phyloP scores from a whole-genome alignment of 2,888 invertebrate species.

The Sarcophaga rosellei region DNA sequence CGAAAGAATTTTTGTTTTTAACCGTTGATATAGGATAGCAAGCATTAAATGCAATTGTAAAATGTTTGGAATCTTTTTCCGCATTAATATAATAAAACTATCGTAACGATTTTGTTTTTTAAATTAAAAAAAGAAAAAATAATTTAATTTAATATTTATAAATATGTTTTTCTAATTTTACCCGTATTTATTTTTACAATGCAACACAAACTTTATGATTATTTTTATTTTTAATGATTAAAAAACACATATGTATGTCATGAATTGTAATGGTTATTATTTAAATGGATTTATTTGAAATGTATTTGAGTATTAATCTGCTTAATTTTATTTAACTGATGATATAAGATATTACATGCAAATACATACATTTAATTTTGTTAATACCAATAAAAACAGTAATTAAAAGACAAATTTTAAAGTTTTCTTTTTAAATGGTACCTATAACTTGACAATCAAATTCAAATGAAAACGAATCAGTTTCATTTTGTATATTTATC shows the following conservation, averaged over 20 bases:
- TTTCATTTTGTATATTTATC: too few relatives aligned
- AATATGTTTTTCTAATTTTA: not conserved
- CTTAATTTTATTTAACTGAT: slow-evolving; percentile 32
- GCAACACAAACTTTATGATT: not conserved
- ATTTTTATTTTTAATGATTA: not conserved
- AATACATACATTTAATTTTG: not conserved
- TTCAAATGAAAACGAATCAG: too few relatives aligned
- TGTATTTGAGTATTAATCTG: slow-evolving; percentile 53
- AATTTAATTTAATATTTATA: slow-evolving; percentile 16
- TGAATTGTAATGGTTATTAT: slow-evolving; percentile 21
- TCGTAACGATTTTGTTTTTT: not conserved
- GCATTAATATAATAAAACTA: not conserved
- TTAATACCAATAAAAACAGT: slow-evolving; percentile 31
- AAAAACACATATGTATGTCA: not conserved
- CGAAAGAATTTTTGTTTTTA: slow-evolving; percentile 16
- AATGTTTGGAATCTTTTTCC: slow-evolving; percentile 4
- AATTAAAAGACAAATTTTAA: slow-evolving; percentile 34
- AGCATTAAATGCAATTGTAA: slow-evolving; percentile 28
- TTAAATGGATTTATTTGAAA: slow-evolving; percentile 35
- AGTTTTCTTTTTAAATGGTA: too few relatives aligned
- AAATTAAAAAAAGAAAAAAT: not conserved
- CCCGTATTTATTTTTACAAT: not conserved
- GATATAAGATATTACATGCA: slow-evolving; percentile 6
- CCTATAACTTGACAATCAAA: too few relatives aligned
- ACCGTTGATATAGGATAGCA: not conserved